These are phyloP conservation scores for Athalia circularis DNA, from an alignment of 2,888 invertebrate species.

Conservation along the genomic window DNA sequence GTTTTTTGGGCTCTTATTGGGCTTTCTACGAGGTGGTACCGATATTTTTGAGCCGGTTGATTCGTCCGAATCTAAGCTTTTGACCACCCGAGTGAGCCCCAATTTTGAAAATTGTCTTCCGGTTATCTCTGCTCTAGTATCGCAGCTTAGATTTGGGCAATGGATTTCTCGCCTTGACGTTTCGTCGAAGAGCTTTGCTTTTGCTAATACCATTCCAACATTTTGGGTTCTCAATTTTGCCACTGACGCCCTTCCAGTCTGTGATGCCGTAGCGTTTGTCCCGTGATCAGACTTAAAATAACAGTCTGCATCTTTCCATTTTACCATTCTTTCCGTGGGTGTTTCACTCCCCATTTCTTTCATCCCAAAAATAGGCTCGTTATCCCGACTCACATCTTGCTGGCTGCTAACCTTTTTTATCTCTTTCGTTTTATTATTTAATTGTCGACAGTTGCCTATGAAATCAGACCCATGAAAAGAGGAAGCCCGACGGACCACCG, in stretches of 20 bases:
- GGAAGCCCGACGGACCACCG: conserved; percentile 66
- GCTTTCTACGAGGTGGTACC: conserved; percentile 21
- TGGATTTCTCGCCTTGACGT: conserved; percentile 59
- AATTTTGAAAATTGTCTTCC: conserved; percentile 52
- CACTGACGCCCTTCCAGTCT: conserved; percentile 82
- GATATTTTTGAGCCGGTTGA: conserved; percentile 2
- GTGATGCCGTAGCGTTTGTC: conserved; percentile 71
- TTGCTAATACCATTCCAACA: conserved; percentile 87
- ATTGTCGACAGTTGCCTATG: conserved; percentile 62
- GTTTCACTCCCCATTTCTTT: conserved; percentile 29
- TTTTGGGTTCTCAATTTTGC: conserved; percentile 84
- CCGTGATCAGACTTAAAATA: conserved; percentile 76
- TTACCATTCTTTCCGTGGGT: conserved; percentile 57
- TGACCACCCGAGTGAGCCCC: conserved; percentile 48
- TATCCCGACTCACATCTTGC: conserved; percentile 54
- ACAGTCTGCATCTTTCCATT: conserved; percentile 78
- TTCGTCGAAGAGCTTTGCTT: conserved; percentile 85
- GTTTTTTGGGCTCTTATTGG: conserved; percentile 43
- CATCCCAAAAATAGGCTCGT: conserved; percentile 1
- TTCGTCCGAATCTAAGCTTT: conserved; percentile 42
- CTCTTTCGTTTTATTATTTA: conserved; percentile 65
- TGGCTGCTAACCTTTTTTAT: conserved; percentile 66
- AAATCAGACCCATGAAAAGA: conserved; percentile 69
- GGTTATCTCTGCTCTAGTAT: neutral
- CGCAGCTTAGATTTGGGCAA: conserved; percentile 18